A percentile compares a stretch with the other conserved stretches of the same genome.
phyloP scores from a whole-genome alignment of 2,888 invertebrate genomes.

The Chirona hameri region DNA sequence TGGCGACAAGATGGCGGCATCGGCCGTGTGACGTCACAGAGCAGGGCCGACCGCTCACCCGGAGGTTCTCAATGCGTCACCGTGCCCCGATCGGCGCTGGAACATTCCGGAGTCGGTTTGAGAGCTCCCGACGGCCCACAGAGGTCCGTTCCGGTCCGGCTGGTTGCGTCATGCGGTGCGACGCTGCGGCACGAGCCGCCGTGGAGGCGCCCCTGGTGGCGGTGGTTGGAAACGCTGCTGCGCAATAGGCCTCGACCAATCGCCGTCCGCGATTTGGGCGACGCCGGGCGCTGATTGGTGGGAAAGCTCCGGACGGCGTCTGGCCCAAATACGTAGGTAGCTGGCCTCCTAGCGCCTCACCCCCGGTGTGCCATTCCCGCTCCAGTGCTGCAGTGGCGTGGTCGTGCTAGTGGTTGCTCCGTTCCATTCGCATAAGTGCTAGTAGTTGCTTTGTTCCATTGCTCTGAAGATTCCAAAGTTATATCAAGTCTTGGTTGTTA shows the following conservation, averaged over 20 bases:
- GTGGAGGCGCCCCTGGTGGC: neutral
- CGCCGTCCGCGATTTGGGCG: neutral
- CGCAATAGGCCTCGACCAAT: neutral
- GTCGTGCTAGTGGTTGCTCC: neutral
- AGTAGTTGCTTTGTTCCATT: too few species aligned
- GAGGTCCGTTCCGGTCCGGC: neutral
- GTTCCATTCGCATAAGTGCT: too few species aligned
- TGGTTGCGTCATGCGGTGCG: neutral
- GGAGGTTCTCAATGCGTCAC: neutral
- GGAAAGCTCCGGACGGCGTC: neutral
- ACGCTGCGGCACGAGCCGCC: neutral
- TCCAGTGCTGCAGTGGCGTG: neutral
- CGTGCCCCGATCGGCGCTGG: too few species aligned
- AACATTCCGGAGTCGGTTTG: neutral
- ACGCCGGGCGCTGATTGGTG: neutral
- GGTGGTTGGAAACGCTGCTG: neutral
- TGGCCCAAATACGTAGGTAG: neutral
- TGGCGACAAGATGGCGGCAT: neutral
- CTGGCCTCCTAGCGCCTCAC: neutral
- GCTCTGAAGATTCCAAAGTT: too few species aligned
- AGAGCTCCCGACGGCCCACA: neutral
- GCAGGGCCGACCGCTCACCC: neutral
- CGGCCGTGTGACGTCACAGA: neutral
- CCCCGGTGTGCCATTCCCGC: neutral
- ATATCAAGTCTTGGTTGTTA: neutral